Evolutionary conservation across 2,113 vertebrate genomes (phyloP).

Genomic region (Acanthochromis polyacanthus): DNA sequence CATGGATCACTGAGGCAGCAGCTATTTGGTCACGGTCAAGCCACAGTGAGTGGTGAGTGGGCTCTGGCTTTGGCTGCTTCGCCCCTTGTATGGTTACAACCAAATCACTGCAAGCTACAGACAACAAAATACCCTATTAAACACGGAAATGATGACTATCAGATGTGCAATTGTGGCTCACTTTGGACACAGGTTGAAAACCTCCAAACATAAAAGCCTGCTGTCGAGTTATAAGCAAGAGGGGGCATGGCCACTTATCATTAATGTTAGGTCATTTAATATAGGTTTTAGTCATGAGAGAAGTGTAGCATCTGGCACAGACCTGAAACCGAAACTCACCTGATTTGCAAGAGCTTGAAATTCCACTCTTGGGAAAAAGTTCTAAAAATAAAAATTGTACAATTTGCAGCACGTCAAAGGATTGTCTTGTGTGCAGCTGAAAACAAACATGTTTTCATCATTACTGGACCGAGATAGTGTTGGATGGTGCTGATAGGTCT

Average conservation of each 20-base stretch:
- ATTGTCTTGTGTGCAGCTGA: background rate
- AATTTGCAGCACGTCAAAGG: constrained; percentile 4
- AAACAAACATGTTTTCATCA: constrained; percentile 55
- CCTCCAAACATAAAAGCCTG: constrained; percentile 45
- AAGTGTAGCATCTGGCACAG: constrained; percentile 19
- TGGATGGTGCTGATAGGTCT: constrained; percentile 26
- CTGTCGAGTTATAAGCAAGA: constrained; percentile 42
- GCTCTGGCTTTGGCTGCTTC: constrained; percentile 54
- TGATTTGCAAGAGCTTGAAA: constrained; percentile 12
- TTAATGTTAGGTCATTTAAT: constrained; percentile 46
- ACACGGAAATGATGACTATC: constrained; percentile 69
- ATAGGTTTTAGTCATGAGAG: constrained; percentile 3
- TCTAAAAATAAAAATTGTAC: background rate
- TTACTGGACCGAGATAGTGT: constrained; percentile 40
- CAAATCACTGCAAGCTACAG: constrained; percentile 51
- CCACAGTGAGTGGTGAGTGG: constrained; percentile 44
- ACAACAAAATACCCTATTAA: constrained; percentile 60
- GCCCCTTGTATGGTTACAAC: constrained; percentile 36
- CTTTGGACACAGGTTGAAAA: constrained; percentile 71
- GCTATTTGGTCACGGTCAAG: constrained; percentile 59
- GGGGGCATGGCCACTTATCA: constrained; percentile 32
- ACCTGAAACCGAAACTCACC: constrained; percentile 22
- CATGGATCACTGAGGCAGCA: constrained; percentile 52
- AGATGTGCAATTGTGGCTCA: constrained; percentile 70
- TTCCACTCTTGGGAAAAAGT: background rate